Base-by-base conservation (phyloP, 2,113 vertebrate species). In the Sinocyclocheilus grahami region DNA sequence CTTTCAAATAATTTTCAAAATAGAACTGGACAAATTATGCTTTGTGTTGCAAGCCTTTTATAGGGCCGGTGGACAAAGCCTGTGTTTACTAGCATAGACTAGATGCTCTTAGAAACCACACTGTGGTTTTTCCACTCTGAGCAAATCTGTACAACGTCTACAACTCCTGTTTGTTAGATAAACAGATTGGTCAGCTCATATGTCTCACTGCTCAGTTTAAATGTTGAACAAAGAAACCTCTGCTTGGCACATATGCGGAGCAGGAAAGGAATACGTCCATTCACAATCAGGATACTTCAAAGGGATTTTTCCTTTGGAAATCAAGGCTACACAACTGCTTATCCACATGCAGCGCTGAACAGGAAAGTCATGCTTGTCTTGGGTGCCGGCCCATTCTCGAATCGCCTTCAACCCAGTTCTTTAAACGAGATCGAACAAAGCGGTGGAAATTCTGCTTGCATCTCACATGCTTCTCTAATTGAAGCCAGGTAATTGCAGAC, bases 301-400 rank as follows among this genome's bases (percentile, higher is more conserved):
- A 69, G 58, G 62, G 16, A 39, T 77, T 81, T 81, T 79, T 58
- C 13, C 33, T 24, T 79, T 82, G 33, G 82, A 85, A 85, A 65
- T 85, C 30, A 22, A 55, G 78, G 46, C 79, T 39, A 55, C 27
- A 46, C 10, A 74, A 77, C 60, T 85, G 46, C 42, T 46, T 46
- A 46, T 46, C 42, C 42, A 46, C 42, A 46, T 46, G 62, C 83
- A 69, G 83, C 30, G 55, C 65, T 33, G 30, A 81, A 82, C 82
- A 62, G 83, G 78, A 82, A 85, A 87, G 88, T 77, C 84, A 89
- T 85, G 85, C 82, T 89, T 78, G 88, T 69, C 7, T 85, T 89
- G 87, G 87, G 39, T 0, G 13, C 6, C 4, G 11, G 74, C 84
- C 87, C 80, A 51, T 12, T 84, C 16, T 75, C 46, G 75, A 69